Conservation (phyloP, 2,113 vertebrate species). For the Numida meleagris region DNA sequence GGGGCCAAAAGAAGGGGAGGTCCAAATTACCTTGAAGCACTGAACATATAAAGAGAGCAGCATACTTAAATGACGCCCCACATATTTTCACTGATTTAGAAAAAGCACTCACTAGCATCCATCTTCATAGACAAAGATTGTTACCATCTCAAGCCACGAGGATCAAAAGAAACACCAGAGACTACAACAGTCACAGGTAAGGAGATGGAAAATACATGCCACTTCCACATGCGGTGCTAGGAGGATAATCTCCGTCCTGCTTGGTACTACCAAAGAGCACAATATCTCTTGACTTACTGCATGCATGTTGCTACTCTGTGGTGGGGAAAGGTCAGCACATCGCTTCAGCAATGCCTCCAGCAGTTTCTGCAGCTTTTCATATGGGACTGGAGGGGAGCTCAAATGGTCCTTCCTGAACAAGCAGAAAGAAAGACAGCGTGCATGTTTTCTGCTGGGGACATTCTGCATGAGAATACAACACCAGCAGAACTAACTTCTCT, state of each 20-base stretch:
- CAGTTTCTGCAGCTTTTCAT: conserved; percentile 80
- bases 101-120: not conserved
- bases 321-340: conserved; percentile 80
- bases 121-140: not conserved
- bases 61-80: not conserved
- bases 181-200: not conserved
- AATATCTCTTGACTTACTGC: conserved; percentile 61
- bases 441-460: not conserved
- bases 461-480: not conserved
- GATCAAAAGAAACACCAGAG: not conserved
- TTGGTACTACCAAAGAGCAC: not conserved
- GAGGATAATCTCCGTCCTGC: not conserved
- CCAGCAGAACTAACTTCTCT: not conserved
- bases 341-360: conserved; percentile 79
- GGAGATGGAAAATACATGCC: not conserved
- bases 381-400: conserved; percentile 84
- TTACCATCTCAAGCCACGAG: not conserved
- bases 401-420: conserved; percentile 87
- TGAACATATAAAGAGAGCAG: not conserved
- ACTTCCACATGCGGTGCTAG: not conserved
- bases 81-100: not conserved
- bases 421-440: conserved; percentile 42
- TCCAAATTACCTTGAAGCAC: not conserved
- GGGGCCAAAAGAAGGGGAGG: not conserved
- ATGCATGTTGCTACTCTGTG: conserved; percentile 46